Conservation (phyloP, 2,888 invertebrate species). For the Rhogogaster chlorosoma region DNA sequence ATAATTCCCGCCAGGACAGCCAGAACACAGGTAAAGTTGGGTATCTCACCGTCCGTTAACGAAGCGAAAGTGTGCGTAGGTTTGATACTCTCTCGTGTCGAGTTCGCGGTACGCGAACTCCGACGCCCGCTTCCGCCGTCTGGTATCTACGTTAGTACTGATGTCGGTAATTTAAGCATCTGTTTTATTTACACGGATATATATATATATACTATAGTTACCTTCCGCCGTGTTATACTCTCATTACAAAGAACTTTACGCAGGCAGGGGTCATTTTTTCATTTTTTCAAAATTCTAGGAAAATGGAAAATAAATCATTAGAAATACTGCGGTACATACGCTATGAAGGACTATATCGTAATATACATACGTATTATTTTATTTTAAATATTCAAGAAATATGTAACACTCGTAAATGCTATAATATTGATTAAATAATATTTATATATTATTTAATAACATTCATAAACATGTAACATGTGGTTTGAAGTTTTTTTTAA, state of each 20-base stretch:
- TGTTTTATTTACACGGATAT: conserved; percentile 5
- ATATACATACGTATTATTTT: not conserved
- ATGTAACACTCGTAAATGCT: no score
- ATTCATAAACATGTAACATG: no score
- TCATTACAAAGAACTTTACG: not conserved
- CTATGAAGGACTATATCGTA: not conserved
- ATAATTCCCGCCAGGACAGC: not conserved
- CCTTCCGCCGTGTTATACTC: not conserved
- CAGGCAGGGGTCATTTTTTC: not conserved
- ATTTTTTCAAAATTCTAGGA: no score
- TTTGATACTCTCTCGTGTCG: conserved; percentile 46
- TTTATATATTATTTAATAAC: no score
- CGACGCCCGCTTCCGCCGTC: conserved; percentile 17
- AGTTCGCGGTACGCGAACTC: conserved; percentile 33
- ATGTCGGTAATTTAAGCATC: conserved; percentile 20
- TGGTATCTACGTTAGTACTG: not conserved
- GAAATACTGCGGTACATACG: not conserved
- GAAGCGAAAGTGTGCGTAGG: conserved; percentile 51
- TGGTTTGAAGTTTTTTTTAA: no score
- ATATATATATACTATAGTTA: not conserved
- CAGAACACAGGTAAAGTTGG: conserved; percentile 21
- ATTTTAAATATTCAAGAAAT: not conserved
- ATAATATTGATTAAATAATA: no score
- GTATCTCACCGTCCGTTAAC: not conserved
- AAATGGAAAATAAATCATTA: not conserved